phyloP scores from a whole-genome alignment of 2,113 vertebrate genomes.

The Podarcis raffonei region DNA sequence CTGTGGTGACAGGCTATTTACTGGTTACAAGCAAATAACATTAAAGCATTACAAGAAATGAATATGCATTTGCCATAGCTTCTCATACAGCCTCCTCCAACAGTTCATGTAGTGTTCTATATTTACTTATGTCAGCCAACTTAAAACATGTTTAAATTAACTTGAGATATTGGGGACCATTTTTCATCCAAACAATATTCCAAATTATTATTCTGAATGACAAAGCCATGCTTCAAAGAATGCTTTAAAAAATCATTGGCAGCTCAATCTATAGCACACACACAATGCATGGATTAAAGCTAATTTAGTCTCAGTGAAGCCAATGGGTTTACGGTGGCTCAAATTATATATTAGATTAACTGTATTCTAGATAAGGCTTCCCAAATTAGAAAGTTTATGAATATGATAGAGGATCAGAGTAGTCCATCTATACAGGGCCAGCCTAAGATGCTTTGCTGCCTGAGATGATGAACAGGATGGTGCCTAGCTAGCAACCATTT shows the following conservation, averaged over 20 bases:
- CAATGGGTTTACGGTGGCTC: neutral
- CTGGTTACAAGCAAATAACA: accelerated
- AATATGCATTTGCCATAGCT: neutral
- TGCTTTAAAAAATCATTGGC: neutral
- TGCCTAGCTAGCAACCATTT: no score
- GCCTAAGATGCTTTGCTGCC: no score
- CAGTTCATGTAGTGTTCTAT: neutral
- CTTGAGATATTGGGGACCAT: neutral
- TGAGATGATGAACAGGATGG: no score
- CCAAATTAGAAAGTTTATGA: no score
- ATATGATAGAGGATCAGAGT: no score
- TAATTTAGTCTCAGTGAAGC: neutral
- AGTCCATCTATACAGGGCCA: no score
- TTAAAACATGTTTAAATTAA: neutral
- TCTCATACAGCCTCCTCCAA: neutral
- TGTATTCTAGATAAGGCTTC: neutral
- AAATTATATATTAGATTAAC: neutral
- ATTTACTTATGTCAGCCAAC: neutral
- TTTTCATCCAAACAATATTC: slow-evolving; percentile 11
- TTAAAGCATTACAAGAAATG: neutral
- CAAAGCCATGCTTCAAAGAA: neutral
- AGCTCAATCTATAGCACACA: neutral
- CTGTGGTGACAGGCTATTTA: neutral
- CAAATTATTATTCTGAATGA: neutral
- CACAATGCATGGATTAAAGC: neutral